These are phyloP conservation scores for Enteromius treurensis DNA, from an alignment of 2,797 vertebrate genomes.

Conservation along the genomic window DNA sequence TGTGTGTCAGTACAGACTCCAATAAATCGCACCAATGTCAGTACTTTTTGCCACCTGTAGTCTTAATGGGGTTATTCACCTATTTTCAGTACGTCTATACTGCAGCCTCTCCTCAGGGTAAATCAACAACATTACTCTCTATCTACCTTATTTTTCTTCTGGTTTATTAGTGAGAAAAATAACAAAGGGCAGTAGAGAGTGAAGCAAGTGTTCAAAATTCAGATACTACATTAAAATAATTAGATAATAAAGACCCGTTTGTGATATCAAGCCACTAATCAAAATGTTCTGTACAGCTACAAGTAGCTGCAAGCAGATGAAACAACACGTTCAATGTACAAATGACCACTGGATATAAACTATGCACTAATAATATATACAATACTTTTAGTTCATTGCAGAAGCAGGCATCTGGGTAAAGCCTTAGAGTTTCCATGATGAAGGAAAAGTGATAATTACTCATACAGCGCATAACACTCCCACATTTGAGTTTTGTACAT, in stretches of 20 bases:
- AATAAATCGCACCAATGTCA: background rate
- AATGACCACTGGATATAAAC: background rate
- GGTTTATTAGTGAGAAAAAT: too few species aligned
- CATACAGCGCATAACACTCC: too few species aligned
- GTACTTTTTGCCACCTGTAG: background rate
- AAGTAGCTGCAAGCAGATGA: too few species aligned
- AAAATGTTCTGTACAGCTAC: too few species aligned
- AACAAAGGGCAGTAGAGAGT: too few species aligned
- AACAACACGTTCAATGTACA: too few species aligned
- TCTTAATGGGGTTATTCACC: background rate
- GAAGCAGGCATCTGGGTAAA: background rate
- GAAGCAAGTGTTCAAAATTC: too few species aligned
- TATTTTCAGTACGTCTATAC: background rate
- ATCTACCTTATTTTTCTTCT: too few species aligned
- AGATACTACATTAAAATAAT: too few species aligned
- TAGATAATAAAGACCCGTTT: too few species aligned
- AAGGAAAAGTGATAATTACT: background rate
- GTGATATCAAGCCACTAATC: too few species aligned
- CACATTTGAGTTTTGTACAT: background rate
- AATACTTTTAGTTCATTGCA: background rate
- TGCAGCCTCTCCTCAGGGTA: background rate
- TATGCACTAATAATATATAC: background rate
- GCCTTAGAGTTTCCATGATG: background rate
- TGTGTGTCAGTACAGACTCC: background rate
- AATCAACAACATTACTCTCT: background rate